Percentiles rank a stretch among this genome's conserved stretches.
Evolutionary conservation across 2,113 vertebrate species (phyloP).

Genomic region (Corythoichthys haematopterus): DNA sequence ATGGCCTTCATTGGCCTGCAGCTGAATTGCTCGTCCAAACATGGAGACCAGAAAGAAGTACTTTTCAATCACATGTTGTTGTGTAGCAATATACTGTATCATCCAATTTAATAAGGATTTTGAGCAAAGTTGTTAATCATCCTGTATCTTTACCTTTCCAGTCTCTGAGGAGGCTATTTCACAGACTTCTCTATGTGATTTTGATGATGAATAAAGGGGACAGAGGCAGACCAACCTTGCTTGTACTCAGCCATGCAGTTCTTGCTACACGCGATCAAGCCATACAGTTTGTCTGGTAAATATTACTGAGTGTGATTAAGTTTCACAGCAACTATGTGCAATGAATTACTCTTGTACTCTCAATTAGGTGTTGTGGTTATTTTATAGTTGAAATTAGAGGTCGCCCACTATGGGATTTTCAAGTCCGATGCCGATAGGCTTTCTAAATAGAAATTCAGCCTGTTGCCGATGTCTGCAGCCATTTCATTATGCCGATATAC

Average conservation of each 20-base stretch:
- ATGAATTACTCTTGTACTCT: neutral
- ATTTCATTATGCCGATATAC: too few species aligned
- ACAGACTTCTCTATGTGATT: constrained; percentile 75
- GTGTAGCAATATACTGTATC: neutral
- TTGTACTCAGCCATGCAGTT: constrained; percentile 59
- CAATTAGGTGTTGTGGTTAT: too few species aligned
- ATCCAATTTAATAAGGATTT: neutral
- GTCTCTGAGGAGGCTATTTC: constrained; percentile 75
- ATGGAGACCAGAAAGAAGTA: constrained; percentile 81
- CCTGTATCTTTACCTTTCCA: constrained; percentile 18
- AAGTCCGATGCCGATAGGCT: too few species aligned
- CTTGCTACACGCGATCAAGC: constrained; percentile 73
- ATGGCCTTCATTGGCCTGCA: constrained; percentile 81
- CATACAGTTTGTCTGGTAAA: constrained; percentile 85
- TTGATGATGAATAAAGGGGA: constrained; percentile 77
- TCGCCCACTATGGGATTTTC: too few species aligned
- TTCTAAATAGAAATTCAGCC: too few species aligned
- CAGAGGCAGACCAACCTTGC: constrained; percentile 38
- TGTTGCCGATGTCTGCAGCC: too few species aligned
- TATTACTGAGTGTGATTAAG: neutral
- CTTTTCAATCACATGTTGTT: neutral
- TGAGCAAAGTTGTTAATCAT: neutral
- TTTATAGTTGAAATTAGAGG: too few species aligned
- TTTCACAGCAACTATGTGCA: neutral
- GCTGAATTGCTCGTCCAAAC: constrained; percentile 77